These are phyloP conservation scores for Zeugodacus cucurbitae DNA, from an alignment of 1,140 invertebrate genomes.

Conservation along the genomic window DNA sequence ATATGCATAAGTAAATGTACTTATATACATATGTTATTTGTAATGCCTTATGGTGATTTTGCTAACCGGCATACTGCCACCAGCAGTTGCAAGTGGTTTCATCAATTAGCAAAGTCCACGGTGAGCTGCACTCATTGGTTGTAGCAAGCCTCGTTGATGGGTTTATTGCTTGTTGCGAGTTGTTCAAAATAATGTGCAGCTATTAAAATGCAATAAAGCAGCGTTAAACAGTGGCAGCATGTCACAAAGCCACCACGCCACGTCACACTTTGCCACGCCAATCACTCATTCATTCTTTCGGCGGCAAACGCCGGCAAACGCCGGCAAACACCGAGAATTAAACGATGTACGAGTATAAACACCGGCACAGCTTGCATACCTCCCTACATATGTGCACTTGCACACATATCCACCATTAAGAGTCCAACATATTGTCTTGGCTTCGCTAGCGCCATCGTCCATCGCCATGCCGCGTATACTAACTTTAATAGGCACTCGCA, in stretches of 20 bases:
- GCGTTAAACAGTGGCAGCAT: not conserved
- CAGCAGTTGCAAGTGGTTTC: not conserved
- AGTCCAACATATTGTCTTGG: not conserved
- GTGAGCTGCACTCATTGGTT: not conserved
- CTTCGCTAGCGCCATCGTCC: not conserved
- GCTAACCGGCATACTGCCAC: no score
- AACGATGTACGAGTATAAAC: not conserved
- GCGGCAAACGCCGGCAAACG: not conserved
- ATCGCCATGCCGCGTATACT: not conserved
- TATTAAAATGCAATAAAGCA: conserved; percentile 31
- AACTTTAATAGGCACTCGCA: not conserved
- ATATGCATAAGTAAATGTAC: not conserved
- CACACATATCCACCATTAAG: not conserved
- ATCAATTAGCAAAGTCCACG: not conserved
- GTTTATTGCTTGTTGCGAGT: conserved; percentile 1
- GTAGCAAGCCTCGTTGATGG: not conserved
- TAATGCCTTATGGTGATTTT: no score
- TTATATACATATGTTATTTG: no score
- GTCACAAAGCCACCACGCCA: conserved; percentile 9
- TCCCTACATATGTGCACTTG: not conserved
- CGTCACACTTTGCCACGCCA: not conserved
- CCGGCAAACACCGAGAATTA: not conserved
- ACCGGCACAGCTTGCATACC: not conserved
- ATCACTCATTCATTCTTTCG: not conserved
- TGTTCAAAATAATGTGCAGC: conserved; percentile 27